Percentiles rank a stretch among this genome's conserved stretches.
These are phyloP conservation scores for Pipistrellus nathusii DNA, from an alignment of 2,797 vertebrate genomes.

Conservation along the genomic window DNA sequence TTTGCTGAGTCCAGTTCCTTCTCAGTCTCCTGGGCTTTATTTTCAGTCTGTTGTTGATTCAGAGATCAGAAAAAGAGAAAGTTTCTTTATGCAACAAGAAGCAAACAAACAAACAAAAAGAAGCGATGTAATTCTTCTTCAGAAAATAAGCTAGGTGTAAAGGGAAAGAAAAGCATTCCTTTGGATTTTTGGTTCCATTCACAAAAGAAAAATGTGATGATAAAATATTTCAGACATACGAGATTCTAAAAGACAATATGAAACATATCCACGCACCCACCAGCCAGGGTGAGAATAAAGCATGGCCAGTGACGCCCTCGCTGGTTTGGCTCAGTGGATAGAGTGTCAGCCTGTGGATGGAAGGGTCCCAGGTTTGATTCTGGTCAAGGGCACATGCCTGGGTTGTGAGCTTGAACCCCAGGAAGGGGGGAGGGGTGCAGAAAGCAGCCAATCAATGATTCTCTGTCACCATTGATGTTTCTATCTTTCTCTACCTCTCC, in stretches of 20 bases:
- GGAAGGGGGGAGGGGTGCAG: no score
- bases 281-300: neutral
- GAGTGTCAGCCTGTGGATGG: no score
- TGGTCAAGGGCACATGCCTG: no score
- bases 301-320: no score
- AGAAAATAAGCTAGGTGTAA: neutral
- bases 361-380: no score
- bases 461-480: no score
- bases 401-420: no score
- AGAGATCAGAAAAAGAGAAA: slow-evolving; percentile 66
- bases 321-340: no score
- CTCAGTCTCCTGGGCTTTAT: slow-evolving; percentile 83
- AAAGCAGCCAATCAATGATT: no score
- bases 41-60: slow-evolving; percentile 85
- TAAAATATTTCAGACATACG: neutral
- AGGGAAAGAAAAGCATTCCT: neutral
- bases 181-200: neutral
- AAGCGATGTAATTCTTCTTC: neutral
- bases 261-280: neutral
- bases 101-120: neutral
- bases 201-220: neutral
- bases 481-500: no score
- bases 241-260: neutral
- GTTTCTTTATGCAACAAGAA: neutral
- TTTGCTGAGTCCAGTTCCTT: slow-evolving; percentile 78